Evolutionary conservation across 1,140 invertebrate species (phyloP), one percentile per base, ranked within the genome.

Genomic region (Pinna nobilis): DNA sequence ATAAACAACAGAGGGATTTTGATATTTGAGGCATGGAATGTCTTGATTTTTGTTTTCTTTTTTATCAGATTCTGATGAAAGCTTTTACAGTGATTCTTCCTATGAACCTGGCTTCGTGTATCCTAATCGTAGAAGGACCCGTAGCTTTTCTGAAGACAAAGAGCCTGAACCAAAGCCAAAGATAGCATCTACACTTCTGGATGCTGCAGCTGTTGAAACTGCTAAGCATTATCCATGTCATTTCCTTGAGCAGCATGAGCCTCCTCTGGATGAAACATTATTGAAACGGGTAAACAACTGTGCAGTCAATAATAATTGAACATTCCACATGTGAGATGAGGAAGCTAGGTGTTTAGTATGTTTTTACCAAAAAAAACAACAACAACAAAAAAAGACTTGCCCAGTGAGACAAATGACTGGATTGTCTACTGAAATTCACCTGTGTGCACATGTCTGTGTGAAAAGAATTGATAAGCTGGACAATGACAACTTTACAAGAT

Each of bases 221-320:
- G 67, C 67, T 49, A 47, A 70, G 44, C 57, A 61, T 50, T 44
- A 33, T 44, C 28, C 39, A n/a, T 70, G 67, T 70, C 49, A 57
- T 28, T 30, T 49, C 28, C 28, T 70, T n/a, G 67, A 70, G 53
- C 32, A 11, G 5, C 39, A 60, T 35, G 39, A 70, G 13, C 67
- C 57, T 25, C 55, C 67, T 33, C 32, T 70, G 11, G 67, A 70
- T 60, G 67, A 70, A 50, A 23, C 41, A 23, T 32, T 61, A 28
- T 60, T 70, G 15, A 70, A 70, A 60, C 59, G 61, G 55, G 67
- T 70, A 32, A 50, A 30, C 32, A 39, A n/a, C 50, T 7, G 23
- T 11, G 7, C 7, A 7, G 9, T 51, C 23, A 13, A 11, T 51
- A 23, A 13, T 13, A 51, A 15, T 51, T 15, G 11, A 51, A 44